These are phyloP conservation scores for Rhinolophus ferrumequinum DNA, from an alignment of 2,113 vertebrate genomes.

Conservation along the genomic window DNA sequence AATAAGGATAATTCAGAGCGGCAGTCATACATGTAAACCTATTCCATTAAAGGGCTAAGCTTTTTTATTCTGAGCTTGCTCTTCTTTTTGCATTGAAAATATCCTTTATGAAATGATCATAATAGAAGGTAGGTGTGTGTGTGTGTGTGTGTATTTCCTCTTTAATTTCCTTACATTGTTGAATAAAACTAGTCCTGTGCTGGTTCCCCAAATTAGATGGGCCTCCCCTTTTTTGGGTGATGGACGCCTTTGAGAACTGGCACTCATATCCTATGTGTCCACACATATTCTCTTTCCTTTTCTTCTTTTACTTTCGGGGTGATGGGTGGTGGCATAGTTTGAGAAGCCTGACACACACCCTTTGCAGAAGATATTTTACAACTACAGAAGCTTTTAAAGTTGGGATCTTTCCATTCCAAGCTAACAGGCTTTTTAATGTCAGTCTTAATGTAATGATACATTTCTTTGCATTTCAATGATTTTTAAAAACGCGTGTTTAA, in stretches of 20 bases:
- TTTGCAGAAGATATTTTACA: background rate
- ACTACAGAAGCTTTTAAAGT: background rate
- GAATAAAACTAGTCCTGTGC: conserved; percentile 1
- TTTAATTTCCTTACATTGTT: conserved; percentile 1
- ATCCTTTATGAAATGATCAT: background rate
- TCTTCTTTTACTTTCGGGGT: background rate
- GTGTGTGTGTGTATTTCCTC: background rate
- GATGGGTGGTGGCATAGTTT: background rate
- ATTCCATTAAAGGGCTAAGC: background rate
- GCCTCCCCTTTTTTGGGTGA: background rate
- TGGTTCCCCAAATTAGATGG: background rate
- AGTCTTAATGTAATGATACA: background rate
- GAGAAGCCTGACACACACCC: background rate
- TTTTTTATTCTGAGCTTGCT: background rate
- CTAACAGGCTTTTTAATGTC: background rate
- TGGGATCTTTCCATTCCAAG: background rate
- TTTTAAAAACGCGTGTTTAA: conserved; percentile 54
- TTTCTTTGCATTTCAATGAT: background rate
- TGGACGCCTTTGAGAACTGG: background rate
- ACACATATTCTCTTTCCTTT: background rate
- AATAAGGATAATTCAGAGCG: background rate
- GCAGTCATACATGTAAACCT: background rate
- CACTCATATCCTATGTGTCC: background rate
- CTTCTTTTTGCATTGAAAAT: conserved; percentile 24
- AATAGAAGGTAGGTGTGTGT: background rate